phyloP scores from a whole-genome alignment of 53 echinoderm and acorn worm species.

The Holothuria scabra region DNA sequence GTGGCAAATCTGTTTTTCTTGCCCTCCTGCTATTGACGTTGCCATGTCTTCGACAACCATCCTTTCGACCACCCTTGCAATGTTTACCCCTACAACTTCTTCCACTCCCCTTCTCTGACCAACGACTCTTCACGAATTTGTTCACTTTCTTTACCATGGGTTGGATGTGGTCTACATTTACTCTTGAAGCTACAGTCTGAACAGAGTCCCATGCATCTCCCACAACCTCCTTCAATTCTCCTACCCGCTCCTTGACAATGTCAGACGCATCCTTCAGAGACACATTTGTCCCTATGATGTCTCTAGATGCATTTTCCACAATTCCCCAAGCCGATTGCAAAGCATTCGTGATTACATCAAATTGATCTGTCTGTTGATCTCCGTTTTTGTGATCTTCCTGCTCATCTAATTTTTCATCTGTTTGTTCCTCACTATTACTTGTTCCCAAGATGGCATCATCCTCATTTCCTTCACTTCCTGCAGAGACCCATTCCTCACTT shows the following conservation, averaged over 20 bases:
- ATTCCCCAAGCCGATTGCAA: conserved; percentile 37
- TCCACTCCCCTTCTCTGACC: background rate
- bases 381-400: too few relatives aligned
- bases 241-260: conserved; percentile 2
- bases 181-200: background rate
- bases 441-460: too few relatives aligned
- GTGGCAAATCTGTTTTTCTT: background rate
- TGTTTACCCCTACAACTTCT: background rate
- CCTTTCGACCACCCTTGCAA: background rate
- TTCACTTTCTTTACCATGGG: conserved; percentile 21
- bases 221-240: background rate
- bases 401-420: too few relatives aligned
- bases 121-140: background rate
- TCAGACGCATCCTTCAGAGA: conserved; percentile 40
- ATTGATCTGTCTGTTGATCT: too few relatives aligned
- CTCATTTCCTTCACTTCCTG: background rate
- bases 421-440: too few relatives aligned
- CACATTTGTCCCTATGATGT: background rate
- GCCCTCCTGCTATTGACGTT: conserved; percentile 9
- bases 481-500: too few relatives aligned
- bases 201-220: background rate
- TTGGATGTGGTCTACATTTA: conserved; percentile 19
- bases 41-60: background rate
- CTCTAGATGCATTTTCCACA: conserved; percentile 34
- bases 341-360: background rate